Evolutionary conservation across 2,113 vertebrate species (phyloP).

Genomic region (Cyrtonyx montezumae): DNA sequence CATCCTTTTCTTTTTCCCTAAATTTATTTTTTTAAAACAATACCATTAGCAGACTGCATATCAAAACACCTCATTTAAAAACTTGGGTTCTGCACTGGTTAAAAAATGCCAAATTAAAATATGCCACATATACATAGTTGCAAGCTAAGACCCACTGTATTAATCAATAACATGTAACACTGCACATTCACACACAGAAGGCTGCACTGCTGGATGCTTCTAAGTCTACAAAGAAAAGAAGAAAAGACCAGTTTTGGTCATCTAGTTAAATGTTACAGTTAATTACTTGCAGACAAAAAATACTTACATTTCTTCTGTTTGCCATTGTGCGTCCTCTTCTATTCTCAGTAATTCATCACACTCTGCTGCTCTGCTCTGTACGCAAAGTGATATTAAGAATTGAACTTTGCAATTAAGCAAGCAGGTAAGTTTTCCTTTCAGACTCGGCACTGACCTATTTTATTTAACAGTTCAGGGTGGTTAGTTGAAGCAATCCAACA

Average conservation of each 20-base stretch:
- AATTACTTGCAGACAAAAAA: background rate
- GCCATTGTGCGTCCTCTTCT: slow-evolving; percentile 91
- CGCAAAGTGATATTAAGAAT: background rate
- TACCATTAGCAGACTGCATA: background rate
- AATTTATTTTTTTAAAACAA: background rate
- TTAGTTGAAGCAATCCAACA: slow-evolving; percentile 2
- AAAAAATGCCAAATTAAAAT: background rate
- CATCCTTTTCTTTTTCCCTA: background rate
- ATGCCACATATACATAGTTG: background rate
- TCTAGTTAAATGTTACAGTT: background rate
- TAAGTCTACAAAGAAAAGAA: background rate
- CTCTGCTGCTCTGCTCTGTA: slow-evolving; percentile 83
- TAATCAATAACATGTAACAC: background rate
- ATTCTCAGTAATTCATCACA: slow-evolving; percentile 92
- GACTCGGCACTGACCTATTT: background rate
- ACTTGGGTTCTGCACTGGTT: background rate
- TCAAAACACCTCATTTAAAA: background rate
- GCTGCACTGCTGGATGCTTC: background rate
- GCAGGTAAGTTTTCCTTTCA: background rate
- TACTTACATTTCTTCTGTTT: slow-evolving; percentile 81
- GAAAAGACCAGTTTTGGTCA: background rate
- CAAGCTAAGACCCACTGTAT: background rate
- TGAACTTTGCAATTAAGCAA: background rate
- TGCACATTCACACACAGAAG: background rate
- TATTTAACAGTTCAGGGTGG: background rate